These are phyloP conservation scores for Isaurus tuberculatus DNA, from an alignment of 92 coral and sea anemone species.

Conservation along the genomic window DNA sequence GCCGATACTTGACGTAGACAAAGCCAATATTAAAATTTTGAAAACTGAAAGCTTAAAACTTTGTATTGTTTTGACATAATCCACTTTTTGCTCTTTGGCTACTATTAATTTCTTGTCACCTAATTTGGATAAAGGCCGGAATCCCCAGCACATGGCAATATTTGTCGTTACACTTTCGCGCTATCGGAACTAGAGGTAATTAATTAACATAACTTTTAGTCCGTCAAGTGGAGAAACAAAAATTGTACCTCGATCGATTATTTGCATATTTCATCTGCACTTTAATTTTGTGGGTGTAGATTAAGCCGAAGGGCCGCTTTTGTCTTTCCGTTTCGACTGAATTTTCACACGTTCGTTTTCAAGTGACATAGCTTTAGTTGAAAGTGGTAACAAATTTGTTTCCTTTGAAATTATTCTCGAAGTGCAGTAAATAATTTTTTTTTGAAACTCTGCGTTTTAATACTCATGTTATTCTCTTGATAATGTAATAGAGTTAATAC, in stretches of 20 bases:
- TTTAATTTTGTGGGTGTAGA: no score
- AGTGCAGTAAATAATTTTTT: neutral
- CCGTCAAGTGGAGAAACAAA: neutral
- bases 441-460: neutral
- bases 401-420: neutral
- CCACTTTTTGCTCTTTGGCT: neutral
- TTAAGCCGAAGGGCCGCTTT: neutral
- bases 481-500: neutral
- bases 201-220: slow-evolving; percentile 1
- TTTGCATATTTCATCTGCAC: slow-evolving; percentile 17
- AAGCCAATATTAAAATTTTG: neutral
- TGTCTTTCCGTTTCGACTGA: neutral
- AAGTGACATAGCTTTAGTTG: neutral
- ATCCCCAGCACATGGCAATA: neutral
- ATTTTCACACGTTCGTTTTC: neutral
- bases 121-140: neutral
- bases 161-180: neutral
- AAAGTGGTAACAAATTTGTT: neutral
- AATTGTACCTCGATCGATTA: neutral
- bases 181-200: neutral
- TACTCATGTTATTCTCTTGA: neutral
- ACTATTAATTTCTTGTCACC: neutral
- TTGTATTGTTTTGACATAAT: neutral
- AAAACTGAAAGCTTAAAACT: neutral
- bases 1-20: neutral